phyloP scores from a whole-genome alignment of 2,113 vertebrate species.

The Pluvianellus socialis region DNA sequence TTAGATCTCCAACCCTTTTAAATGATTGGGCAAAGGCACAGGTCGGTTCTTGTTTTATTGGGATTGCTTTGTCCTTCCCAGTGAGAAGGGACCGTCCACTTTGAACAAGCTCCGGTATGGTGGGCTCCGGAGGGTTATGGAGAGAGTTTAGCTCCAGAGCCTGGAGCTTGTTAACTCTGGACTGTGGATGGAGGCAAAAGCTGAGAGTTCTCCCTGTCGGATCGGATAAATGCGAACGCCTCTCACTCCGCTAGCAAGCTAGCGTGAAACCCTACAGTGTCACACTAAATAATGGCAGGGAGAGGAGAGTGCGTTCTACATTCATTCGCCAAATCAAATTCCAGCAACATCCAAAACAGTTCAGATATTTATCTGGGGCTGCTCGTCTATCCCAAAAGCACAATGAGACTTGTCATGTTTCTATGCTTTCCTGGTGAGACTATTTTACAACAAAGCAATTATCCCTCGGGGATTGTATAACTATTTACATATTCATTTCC shows the following conservation, averaged over 20 bases:
- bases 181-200: neutral
- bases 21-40: neutral
- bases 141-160: neutral
- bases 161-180: neutral
- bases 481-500: constrained; percentile 11
- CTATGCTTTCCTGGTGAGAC: neutral
- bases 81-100: neutral
- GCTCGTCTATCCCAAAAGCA: neutral
- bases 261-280: neutral
- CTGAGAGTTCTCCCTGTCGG: neutral
- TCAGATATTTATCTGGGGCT: neutral
- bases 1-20: neutral
- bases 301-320: neutral
- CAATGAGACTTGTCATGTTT: neutral
- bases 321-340: neutral
- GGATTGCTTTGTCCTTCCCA: neutral
- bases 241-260: neutral
- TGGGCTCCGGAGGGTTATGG: neutral
- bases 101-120: accelerated
- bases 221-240: neutral
- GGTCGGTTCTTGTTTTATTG: neutral
- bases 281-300: neutral
- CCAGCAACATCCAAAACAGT: neutral
- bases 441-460: constrained; percentile 12
- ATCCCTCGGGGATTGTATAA: neutral